A percentile compares a stretch with the other conserved stretches of the same genome.
Conservation (phyloP, 2,888 invertebrate species). For the Tipula vernalis region DNA sequence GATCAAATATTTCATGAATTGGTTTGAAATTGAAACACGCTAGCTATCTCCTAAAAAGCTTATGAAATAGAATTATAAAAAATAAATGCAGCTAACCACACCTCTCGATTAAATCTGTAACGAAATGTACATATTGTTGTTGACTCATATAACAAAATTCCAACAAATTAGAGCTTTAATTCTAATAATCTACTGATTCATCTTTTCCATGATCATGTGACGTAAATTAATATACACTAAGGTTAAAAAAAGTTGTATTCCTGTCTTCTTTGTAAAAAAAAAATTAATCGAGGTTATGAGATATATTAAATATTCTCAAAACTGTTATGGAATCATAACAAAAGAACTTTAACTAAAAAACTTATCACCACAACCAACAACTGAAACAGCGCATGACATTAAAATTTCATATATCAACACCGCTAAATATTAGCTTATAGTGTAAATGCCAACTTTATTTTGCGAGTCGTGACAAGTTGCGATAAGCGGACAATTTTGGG, state of each 20-base stretch:
- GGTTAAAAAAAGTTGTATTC: neutral
- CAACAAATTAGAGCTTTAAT: neutral
- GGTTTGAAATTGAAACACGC: too few species aligned
- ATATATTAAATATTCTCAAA: neutral
- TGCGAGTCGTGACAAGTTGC: neutral
- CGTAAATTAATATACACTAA: neutral
- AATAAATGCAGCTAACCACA: neutral
- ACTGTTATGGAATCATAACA: neutral
- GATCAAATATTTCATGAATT: too few species aligned
- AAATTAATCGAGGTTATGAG: neutral
- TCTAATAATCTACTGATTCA: neutral
- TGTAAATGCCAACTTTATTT: neutral
- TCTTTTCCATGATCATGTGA: neutral
- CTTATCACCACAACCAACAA: neutral
- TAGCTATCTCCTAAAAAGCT: too few species aligned
- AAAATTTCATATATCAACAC: neutral
- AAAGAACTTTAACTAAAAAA: neutral
- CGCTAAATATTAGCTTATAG: neutral
- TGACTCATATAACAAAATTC: neutral
- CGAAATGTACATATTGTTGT: neutral
- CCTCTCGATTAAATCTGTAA: neutral
- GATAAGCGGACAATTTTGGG: neutral
- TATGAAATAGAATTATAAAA: too few species aligned
- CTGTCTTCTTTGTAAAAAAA: neutral
- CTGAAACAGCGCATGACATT: neutral